phyloP scores from a whole-genome alignment of 2,888 invertebrate species.

The Malthinus seriepunctatus region DNA sequence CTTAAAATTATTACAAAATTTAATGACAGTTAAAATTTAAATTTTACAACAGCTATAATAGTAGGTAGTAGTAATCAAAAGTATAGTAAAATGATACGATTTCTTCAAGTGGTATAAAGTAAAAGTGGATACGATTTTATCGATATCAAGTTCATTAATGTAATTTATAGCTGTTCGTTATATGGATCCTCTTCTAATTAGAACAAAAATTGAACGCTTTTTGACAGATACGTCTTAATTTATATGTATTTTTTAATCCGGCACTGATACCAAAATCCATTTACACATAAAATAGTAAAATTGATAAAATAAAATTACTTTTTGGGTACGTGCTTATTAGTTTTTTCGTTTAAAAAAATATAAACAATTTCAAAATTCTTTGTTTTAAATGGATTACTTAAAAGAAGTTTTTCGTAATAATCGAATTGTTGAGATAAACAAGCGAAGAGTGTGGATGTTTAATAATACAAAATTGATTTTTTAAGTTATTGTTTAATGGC shows the following conservation, averaged over 20 bases:
- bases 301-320: too few relatives aligned
- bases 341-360: too few relatives aligned
- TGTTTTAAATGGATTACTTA: too few relatives aligned
- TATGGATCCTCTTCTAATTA: slow-evolving; percentile 28
- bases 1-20: too few relatives aligned
- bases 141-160: slow-evolving; percentile 39
- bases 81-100: slow-evolving; percentile 16
- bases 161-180: slow-evolving; percentile 34
- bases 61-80: slow-evolving; percentile 3
- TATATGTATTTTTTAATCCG: slow-evolving; percentile 22
- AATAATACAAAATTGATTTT: too few relatives aligned
- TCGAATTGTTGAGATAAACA: too few relatives aligned
- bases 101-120: slow-evolving; percentile 28
- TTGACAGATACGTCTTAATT: slow-evolving; percentile 28
- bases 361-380: too few relatives aligned
- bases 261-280: slow-evolving; percentile 9
- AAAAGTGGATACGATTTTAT: slow-evolving; percentile 38
- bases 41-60: not conserved
- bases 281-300: not conserved
- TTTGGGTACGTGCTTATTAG: too few relatives aligned
- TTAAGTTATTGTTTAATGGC: too few relatives aligned
- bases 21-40: too few relatives aligned
- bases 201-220: slow-evolving; percentile 24
- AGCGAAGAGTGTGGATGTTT: too few relatives aligned
- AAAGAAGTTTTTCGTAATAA: too few relatives aligned